Evolutionary conservation across 2,113 vertebrate genomes (phyloP).

Genomic region (Calyptommatus sinebrachiatus): DNA sequence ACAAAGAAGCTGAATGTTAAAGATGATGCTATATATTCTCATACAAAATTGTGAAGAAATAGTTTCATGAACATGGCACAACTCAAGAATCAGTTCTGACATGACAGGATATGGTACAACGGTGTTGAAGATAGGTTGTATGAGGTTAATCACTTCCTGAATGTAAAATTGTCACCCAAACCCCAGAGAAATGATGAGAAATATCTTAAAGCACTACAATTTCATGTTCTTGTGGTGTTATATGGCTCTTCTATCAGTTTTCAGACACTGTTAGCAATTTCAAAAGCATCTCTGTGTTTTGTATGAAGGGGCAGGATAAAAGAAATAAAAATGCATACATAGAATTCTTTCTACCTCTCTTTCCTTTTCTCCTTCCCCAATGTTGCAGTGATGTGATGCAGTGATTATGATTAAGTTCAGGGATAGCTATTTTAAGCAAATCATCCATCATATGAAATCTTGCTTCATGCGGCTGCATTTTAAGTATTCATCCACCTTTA

Average conservation of each 20-base stretch:
- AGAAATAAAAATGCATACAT: too few species aligned
- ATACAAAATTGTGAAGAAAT: too few species aligned
- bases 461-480: neutral
- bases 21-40: neutral
- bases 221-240: neutral
- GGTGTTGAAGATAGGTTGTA: neutral
- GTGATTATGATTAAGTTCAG: too few species aligned
- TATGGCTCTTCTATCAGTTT: neutral
- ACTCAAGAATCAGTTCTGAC: neutral
- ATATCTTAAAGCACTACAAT: neutral
- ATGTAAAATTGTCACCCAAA: neutral
- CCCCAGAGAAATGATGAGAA: neutral
- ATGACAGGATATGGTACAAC: neutral
- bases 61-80: neutral
- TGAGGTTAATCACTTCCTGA: neutral
- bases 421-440: neutral
- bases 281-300: neutral
- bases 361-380: too few species aligned
- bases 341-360: too few species aligned
- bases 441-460: neutral
- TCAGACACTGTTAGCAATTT: neutral
- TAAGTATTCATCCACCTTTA: neutral
- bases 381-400: neutral
- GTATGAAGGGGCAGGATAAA: too few species aligned
- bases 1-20: neutral